phyloP scores from a whole-genome alignment of 2,888 invertebrate genomes.

The Hymenopus coronatus region DNA sequence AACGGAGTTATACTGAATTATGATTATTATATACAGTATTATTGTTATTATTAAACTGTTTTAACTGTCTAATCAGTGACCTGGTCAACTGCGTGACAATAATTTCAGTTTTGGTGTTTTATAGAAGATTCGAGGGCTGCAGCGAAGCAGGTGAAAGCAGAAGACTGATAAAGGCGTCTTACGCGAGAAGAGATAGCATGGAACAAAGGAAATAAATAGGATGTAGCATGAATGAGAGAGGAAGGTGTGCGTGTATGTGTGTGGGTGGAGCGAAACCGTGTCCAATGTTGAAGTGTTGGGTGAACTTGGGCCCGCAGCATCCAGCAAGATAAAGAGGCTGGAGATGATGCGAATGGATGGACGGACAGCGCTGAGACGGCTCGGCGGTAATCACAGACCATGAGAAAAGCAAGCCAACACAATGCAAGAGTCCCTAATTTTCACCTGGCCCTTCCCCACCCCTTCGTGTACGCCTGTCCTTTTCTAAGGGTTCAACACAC shows the following conservation, averaged over 20 bases:
- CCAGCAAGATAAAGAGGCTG: background rate
- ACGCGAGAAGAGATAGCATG: background rate
- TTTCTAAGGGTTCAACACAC: background rate
- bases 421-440: background rate
- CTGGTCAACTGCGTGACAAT: no score
- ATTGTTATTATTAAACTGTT: no score
- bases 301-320: background rate
- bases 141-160: background rate
- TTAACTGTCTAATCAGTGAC: no score
- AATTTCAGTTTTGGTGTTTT: no score
- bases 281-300: background rate
- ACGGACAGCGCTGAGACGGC: background rate
- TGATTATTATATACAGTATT: no score
- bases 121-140: no score
- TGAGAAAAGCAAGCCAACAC: background rate
- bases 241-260: background rate
- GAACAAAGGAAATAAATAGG: background rate
- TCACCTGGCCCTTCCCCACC: background rate
- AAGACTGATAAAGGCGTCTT: background rate
- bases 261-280: background rate
- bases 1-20: no score
- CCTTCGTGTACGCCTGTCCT: background rate
- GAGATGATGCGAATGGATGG: background rate
- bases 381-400: background rate
- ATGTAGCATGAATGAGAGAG: background rate